Conservation (phyloP, 1,140 invertebrate species). For the Meteorus sp. region DNA sequence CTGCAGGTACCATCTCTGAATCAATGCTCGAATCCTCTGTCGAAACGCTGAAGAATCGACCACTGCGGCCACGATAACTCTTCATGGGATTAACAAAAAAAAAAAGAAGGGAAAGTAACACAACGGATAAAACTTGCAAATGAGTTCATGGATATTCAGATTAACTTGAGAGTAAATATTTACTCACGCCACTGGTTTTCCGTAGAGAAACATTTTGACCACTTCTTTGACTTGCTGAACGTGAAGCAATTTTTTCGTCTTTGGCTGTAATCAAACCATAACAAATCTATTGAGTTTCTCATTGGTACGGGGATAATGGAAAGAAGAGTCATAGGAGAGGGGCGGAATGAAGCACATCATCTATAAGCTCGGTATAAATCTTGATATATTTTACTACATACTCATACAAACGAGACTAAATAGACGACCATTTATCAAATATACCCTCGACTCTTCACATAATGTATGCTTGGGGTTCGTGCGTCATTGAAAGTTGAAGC, state of each 20-base stretch:
- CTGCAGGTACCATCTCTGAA: constrained; percentile 44
- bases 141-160: constrained; percentile 5
- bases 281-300: constrained; percentile 6
- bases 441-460: background rate
- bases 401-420: no score
- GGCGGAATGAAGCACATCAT: no score
- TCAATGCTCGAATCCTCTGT: constrained; percentile 63
- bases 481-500: constrained; percentile 14
- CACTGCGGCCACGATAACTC: constrained; percentile 60
- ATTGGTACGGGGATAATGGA: no score
- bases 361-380: no score
- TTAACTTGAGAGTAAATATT: background rate
- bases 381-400: no score
- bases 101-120: background rate
- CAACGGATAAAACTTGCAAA: background rate
- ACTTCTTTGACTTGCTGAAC: constrained; percentile 49
- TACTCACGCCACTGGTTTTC: constrained; percentile 58
- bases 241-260: constrained; percentile 54
- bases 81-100: constrained; percentile 33
- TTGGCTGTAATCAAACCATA: constrained; percentile 49
- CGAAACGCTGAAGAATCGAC: constrained; percentile 66
- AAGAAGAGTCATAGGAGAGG: no score
- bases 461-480: constrained; percentile 12
- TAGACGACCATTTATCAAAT: constrained; percentile 12
- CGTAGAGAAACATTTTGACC: constrained; percentile 52